Conservation (phyloP, 2,797 vertebrate genomes). For the Acestrorhynchus altus region DNA sequence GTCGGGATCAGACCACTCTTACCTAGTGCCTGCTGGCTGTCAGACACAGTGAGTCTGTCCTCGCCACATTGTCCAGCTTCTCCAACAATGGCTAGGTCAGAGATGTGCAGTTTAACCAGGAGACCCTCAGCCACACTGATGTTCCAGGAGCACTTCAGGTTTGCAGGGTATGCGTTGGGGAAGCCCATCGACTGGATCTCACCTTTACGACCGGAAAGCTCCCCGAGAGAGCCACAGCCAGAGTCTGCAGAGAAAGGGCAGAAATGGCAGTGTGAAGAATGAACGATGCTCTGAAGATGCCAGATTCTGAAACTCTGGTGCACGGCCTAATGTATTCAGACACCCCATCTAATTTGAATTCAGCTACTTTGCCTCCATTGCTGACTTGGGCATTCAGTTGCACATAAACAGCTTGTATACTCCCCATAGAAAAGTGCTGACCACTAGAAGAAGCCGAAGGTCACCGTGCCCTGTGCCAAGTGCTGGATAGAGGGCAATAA, state of each 20-base stretch:
- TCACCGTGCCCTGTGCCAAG: too few relatives aligned
- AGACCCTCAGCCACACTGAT: slow-evolving; percentile 72
- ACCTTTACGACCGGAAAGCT: slow-evolving; percentile 72
- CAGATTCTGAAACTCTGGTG: background rate
- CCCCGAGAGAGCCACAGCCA: slow-evolving; percentile 61
- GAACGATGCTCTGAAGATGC: background rate
- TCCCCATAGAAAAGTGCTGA: background rate
- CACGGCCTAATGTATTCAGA: background rate
- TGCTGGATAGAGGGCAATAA: too few relatives aligned
- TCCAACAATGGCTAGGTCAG: slow-evolving; percentile 73
- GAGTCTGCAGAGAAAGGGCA: slow-evolving; percentile 53
- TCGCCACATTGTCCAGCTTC: slow-evolving; percentile 73
- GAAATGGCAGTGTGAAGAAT: background rate
- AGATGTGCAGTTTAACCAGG: slow-evolving; percentile 77
- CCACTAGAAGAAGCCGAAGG: background rate
- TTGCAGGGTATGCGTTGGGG: slow-evolving; percentile 73
- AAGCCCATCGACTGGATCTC: slow-evolving; percentile 72
- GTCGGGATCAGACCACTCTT: slow-evolving; percentile 38
- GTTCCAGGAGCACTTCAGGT: slow-evolving; percentile 72
- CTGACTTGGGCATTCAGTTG: background rate
- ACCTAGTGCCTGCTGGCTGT: slow-evolving; percentile 73
- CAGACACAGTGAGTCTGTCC: slow-evolving; percentile 73
- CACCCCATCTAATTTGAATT: too few relatives aligned
- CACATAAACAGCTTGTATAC: too few relatives aligned
- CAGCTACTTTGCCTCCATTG: too few relatives aligned